phyloP scores from a whole-genome alignment of 2,113 vertebrate genomes.

The Muntiacus muntjak region DNA sequence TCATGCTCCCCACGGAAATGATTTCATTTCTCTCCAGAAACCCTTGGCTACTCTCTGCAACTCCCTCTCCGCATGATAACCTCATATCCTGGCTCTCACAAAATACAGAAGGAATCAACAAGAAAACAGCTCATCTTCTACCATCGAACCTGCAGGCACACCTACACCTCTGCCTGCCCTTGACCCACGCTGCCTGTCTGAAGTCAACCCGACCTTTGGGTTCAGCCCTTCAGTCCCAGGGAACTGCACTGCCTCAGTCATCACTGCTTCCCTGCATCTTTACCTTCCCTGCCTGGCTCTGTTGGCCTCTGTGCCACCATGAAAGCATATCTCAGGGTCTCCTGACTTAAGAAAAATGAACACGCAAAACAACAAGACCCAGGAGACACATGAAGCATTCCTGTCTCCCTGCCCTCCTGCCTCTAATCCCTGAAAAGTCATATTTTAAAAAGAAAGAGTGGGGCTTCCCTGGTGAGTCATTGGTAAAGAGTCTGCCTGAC shows the following conservation, averaged over 20 bases:
- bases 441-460: background rate
- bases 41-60: background rate
- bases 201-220: background rate
- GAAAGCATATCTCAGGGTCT: background rate
- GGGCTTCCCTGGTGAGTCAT: background rate
- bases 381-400: background rate
- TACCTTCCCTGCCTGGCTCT: background rate
- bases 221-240: no score
- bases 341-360: background rate
- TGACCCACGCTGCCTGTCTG: background rate
- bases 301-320: background rate
- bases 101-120: background rate
- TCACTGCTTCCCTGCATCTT: background rate
- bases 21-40: background rate
- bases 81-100: background rate
- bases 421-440: background rate
- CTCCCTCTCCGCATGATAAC: background rate
- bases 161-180: no score
- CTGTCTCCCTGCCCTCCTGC: background rate
- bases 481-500: background rate
- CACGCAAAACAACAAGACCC: background rate
- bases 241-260: fast-evolving
- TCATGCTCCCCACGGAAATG: fast-evolving
- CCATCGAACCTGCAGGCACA: background rate
- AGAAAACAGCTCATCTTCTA: background rate